Base-by-base conservation (phyloP, 2,888 invertebrate species). In the Microplitis manilae region DNA sequence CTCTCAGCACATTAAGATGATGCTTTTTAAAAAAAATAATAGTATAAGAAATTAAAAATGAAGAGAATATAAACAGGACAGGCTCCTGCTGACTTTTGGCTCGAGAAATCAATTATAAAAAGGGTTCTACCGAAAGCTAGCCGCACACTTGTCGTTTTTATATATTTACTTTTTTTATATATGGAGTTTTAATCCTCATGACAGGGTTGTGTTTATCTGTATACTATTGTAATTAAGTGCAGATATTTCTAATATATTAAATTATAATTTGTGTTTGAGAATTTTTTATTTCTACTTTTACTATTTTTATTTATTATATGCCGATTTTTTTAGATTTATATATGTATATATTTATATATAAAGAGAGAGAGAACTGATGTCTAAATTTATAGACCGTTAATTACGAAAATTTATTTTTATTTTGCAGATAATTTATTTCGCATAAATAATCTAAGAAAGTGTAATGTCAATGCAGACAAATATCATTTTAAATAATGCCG, bases 381-480 rank as follows among this genome's bases (percentile, higher is more conserved):
- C 30, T 30, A 30, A 30, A 30, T 30, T 30, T 30, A 30, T 30
- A 50, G 50, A 50, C 50, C 13, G 13, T 50, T 50, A 50, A 50
- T 50, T 50, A 13, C 4, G 8, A 5, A 50, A 50, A 50, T 50
- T 50, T 13, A 50, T 65, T 65, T 13, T 13, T 9, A 30, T 30
- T 65, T 5, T 38, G 13, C 20, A 30, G 9, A 65, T 13, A 30
- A 13, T 65, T 65, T 65, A 65, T 65, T 65, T 20, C 65, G 0
- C 20, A 65, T 62, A 65, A 65, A 65, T 65, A 65, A 30, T 30
- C 13, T 30, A 30, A 65, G 6, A 9, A 65, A 6, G 38, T 65
- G 62, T n/a, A 15, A 62, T 73, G 64, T 68, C 50, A 73, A 77
- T 77, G 77, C 77, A 77, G 77, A 77, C 73, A 73, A 77, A 77